Evolutionary conservation across 1,140 invertebrate species (phyloP).

Genomic region (honey bee (Apis mellifera)): Amel_HAv3.1 CM009931.2:13651501-13652000

Average conservation of each 20-base stretch:
- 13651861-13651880: background rate
- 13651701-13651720: background rate
- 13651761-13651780: background rate
- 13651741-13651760: too few species aligned
- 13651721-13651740: background rate
- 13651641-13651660: background rate
- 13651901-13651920: constrained; percentile 61
- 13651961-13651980: background rate
- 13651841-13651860: background rate
- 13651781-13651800: too few species aligned
- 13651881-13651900: constrained; percentile 39
- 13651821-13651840: too few species aligned
- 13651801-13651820: background rate
- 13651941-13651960: constrained; percentile 56
- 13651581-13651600: background rate
- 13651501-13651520: too few species aligned
- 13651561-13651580: constrained; percentile 55
- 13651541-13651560: constrained; percentile 45
- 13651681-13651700: background rate
- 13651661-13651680: background rate
- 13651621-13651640: background rate
- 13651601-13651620: background rate
- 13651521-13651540: constrained; percentile 42
- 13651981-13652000: constrained; percentile 55
- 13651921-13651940: constrained; percentile 64